Evolutionary conservation across 2,113 vertebrate genomes (phyloP).

Genomic region (Ochotona princeps): DNA sequence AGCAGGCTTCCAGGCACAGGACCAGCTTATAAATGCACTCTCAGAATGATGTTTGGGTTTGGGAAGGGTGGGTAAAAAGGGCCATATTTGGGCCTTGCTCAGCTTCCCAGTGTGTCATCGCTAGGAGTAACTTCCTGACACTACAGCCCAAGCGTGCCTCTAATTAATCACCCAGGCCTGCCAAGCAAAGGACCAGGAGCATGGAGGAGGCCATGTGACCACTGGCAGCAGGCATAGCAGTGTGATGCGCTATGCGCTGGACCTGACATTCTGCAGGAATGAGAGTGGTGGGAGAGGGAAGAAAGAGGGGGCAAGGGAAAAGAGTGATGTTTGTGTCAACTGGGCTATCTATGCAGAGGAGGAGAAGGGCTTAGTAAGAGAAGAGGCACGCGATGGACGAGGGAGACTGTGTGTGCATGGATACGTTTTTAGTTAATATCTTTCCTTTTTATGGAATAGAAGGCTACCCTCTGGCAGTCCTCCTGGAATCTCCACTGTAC

Average conservation of each 20-base stretch:
- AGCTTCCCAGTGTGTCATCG: slow-evolving; percentile 78
- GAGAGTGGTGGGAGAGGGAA: neutral
- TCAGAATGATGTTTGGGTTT: slow-evolving; percentile 85
- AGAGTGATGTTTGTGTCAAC: neutral
- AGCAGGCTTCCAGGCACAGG: neutral
- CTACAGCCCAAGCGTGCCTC: neutral
- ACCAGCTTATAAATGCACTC: slow-evolving; percentile 83
- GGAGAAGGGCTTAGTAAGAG: slow-evolving; percentile 34
- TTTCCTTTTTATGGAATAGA: slow-evolving; percentile 89
- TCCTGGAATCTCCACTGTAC: slow-evolving; percentile 85
- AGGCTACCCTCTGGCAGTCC: slow-evolving; percentile 85
- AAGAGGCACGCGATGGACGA: neutral
- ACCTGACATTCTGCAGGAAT: neutral
- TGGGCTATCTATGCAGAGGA: neutral
- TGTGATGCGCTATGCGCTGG: neutral
- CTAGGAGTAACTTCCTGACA: slow-evolving; percentile 55
- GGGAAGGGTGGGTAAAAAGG: slow-evolving; percentile 80
- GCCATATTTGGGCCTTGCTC: slow-evolving; percentile 86
- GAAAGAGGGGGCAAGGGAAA: neutral
- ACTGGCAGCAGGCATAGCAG: neutral
- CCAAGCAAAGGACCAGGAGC: neutral
- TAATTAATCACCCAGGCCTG: slow-evolving; percentile 38
- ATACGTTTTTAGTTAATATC: slow-evolving; percentile 76
- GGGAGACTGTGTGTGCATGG: neutral
- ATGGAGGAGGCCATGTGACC: neutral